Percentiles rank a stretch among this genome's conserved stretches.
Evolutionary conservation across 2,888 invertebrate genomes (phyloP).

Genomic region (Cephonodes hylas): DNA sequence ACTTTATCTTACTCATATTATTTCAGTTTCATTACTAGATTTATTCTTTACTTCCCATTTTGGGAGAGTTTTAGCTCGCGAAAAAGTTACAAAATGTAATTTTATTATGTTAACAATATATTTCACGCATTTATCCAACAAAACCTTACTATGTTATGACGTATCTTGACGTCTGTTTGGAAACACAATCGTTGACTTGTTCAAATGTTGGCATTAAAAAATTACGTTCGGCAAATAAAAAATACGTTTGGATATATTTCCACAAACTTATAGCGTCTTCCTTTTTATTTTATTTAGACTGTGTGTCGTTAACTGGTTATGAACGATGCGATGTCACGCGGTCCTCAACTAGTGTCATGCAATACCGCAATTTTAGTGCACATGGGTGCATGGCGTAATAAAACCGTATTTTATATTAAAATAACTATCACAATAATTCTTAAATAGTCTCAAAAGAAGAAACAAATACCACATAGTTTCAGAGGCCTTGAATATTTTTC

Average conservation of each 20-base stretch:
- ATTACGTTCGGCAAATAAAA: conserved; percentile 7
- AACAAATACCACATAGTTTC: neutral
- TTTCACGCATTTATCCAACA: too few relatives aligned
- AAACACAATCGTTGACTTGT: too few relatives aligned
- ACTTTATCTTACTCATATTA: too few relatives aligned
- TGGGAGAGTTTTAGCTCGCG: too few relatives aligned
- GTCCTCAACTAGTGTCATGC: conserved; percentile 46
- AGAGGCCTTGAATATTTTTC: neutral
- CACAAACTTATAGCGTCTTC: conserved; percentile 14
- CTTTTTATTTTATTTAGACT: conserved; percentile 27
- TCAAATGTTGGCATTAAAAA: neutral
- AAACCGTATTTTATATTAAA: neutral
- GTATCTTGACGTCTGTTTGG: too few relatives aligned
- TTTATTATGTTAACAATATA: too few relatives aligned
- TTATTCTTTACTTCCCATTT: too few relatives aligned
- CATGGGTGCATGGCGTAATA: conserved; percentile 27
- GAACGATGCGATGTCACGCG: conserved; percentile 49
- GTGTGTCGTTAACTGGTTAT: conserved; percentile 41
- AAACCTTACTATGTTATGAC: too few relatives aligned
- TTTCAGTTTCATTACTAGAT: too few relatives aligned
- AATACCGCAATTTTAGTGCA: conserved; percentile 50
- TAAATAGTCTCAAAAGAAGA: neutral
- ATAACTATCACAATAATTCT: neutral
- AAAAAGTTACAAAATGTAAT: too few relatives aligned
- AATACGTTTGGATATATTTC: conserved; percentile 1